Percentiles rank a stretch among this genome's conserved stretches.
Conservation (phyloP, 2,113 vertebrate genomes). For the mouse (Mus musculus) region GRCm39 chr16:9416001-9416500, state of each 20-base stretch:
- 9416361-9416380: background rate
- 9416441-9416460: background rate
- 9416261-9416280: background rate
- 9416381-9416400: background rate
- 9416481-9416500: background rate
- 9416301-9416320: background rate
- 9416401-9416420: background rate
- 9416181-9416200: constrained; percentile 9
- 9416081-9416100: background rate
- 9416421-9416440: background rate
- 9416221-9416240: background rate
- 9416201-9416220: background rate
- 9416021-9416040: background rate
- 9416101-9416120: background rate
- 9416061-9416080: background rate
- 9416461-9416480: background rate
- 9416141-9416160: background rate
- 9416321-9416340: background rate
- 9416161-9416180: background rate
- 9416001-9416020: background rate
- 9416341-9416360: background rate
- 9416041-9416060: background rate
- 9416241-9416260: background rate
- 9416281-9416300: background rate
- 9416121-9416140: background rate